Evolutionary conservation across 2,888 invertebrate genomes (phyloP), one percentile per base, ranked within the genome.

Genomic region (Drosophila multiciliata): DNA sequence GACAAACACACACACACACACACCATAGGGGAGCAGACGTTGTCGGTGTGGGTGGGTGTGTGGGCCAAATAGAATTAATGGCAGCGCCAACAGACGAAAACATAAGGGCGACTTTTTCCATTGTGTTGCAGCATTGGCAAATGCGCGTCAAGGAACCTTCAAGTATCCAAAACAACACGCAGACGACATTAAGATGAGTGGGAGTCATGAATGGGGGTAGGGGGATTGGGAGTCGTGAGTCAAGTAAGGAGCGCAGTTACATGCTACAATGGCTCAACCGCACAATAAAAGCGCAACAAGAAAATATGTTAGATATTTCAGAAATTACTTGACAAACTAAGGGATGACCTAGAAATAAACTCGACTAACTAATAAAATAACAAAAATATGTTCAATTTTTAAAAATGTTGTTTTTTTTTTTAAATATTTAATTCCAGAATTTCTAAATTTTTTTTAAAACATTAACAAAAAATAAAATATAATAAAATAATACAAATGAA

Each of bases 261-360:
- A 57, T 62, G 67, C 42, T 42, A 58, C 53, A 73, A 79, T 76
- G 72, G 71, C 68, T 87, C 64, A 80, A 75, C 82, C 75, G 61
- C 89, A 83, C 66, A 77, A 79, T 67, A 86, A 90, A 88, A 83
- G 88, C 78, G 86, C 88, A 90, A 83, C 86, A 85, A 90, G 81
- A 80, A 67, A 80, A 76, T 78, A 80, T 72, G 80, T 60, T 68
- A 64, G 80, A 50, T 38, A 66, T 75, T 23, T 29, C 11, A 36
- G 0, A 23, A 1, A 38, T 12, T 0, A 35, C 0, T 6, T 38
- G 57, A 26, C 45, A 8, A 2, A 57, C 76, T 36, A 0, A 3
- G 0, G 55, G 48, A 55, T 75, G 36, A 40, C 38, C 80, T 79
- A 36, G 12, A 36, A 42, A 66, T n/a, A 68, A 20, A 45, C 8